These are phyloP conservation scores for Cryptotis parvus DNA, from an alignment of 2,113 vertebrate species.

Conservation along the genomic window DNA sequence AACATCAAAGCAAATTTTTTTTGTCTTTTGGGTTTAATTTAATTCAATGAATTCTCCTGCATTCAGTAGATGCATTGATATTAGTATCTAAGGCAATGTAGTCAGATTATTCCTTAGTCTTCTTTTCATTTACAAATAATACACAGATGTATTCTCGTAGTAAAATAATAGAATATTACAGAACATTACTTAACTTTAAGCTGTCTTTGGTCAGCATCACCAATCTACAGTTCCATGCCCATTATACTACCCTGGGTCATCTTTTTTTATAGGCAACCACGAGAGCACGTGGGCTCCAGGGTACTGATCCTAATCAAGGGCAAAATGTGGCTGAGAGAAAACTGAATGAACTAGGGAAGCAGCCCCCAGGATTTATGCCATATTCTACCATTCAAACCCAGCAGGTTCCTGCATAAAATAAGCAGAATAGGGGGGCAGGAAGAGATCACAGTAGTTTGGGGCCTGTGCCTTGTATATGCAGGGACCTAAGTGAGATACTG, in stretches of 20 bases:
- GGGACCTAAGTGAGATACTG: no score
- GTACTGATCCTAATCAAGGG: not conserved
- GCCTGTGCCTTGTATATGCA: no score
- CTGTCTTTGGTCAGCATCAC: not conserved
- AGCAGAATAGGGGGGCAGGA: not conserved
- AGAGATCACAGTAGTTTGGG: no score
- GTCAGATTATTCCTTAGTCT: conserved; percentile 11
- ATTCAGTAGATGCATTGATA: not conserved
- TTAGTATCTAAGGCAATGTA: conserved; percentile 10
- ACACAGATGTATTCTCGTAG: not conserved
- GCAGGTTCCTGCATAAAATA: conserved; percentile 33
- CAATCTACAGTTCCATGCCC: not conserved
- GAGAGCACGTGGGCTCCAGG: not conserved
- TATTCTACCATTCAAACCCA: conserved; percentile 23
- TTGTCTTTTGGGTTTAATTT: conserved; percentile 45
- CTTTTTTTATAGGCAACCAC: not conserved
- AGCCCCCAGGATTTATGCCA: not conserved
- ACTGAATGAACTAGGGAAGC: not conserved
- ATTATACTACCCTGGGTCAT: not conserved
- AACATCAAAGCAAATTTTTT: conserved; percentile 44
- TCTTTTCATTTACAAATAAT: conserved; percentile 43
- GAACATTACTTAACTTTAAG: not conserved
- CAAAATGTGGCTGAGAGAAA: not conserved
- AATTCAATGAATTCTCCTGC: not conserved
- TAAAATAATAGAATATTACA: conserved; percentile 52